phyloP scores from a whole-genome alignment of 2,113 vertebrate genomes.

The Marcusenius ussheri region DNA sequence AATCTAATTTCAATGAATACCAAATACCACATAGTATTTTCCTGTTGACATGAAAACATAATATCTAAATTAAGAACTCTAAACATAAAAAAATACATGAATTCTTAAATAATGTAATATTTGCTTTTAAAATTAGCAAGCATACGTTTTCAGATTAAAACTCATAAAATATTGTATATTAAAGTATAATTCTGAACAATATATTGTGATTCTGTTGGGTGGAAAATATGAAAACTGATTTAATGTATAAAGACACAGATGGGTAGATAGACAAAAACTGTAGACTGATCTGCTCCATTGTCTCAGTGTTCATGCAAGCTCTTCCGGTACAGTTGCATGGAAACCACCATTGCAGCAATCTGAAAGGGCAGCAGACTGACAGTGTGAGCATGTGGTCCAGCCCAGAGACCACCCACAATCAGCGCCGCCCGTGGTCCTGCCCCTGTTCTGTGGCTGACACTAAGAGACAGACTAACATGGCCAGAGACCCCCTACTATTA shows the following conservation, averaged over 20 bases:
- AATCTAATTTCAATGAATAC: neutral
- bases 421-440: neutral
- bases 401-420: neutral
- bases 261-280: neutral
- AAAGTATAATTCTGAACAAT: neutral
- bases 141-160: neutral
- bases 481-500: neutral
- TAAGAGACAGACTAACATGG: neutral
- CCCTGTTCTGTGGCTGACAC: too few relatives aligned
- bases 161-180: too few relatives aligned
- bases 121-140: neutral
- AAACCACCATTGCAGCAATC: slow-evolving; percentile 59
- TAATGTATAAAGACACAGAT: neutral
- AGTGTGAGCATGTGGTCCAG: neutral
- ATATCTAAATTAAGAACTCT: neutral
- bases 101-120: slow-evolving; percentile 8
- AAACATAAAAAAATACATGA: neutral
- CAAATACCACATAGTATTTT: neutral
- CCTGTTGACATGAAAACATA: neutral
- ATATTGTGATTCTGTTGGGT: neutral
- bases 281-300: too few relatives aligned
- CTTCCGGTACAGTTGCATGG: slow-evolving; percentile 54
- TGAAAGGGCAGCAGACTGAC: slow-evolving; percentile 24
- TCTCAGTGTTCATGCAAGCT: slow-evolving; percentile 30
- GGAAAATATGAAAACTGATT: neutral